A percentile compares a stretch with the other conserved stretches of the same genome.
Evolutionary conservation across 2,113 vertebrate genomes (phyloP).

Genomic region (Calyptommatus sinebrachiatus): DNA sequence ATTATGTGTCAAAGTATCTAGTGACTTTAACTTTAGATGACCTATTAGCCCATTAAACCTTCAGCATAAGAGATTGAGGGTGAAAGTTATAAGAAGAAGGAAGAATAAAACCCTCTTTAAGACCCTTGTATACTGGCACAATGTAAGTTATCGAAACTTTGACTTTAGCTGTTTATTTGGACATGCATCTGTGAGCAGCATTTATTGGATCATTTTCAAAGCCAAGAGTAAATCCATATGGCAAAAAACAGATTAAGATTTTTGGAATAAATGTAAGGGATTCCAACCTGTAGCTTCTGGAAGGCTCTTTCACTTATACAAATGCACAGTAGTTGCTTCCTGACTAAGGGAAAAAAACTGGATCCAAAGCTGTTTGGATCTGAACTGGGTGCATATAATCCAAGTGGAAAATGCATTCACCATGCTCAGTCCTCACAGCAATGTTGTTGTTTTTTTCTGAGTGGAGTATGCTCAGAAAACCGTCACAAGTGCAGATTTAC

Average conservation of each 20-base stretch:
- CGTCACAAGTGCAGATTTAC: no score
- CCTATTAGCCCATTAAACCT: not conserved
- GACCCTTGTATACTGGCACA: conserved; percentile 40
- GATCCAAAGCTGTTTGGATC: not conserved
- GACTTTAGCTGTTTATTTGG: conserved; percentile 56
- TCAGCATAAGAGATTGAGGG: not conserved
- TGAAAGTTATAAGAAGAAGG: not conserved
- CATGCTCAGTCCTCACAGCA: no score
- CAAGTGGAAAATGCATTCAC: no score
- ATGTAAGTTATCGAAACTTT: conserved; percentile 50
- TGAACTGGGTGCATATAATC: no score
- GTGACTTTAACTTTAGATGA: fast-evolving
- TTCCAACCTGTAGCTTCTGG: conserved; percentile 18
- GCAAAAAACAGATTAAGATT: conserved; percentile 11
- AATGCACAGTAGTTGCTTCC: no score
- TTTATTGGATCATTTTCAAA: conserved; percentile 47
- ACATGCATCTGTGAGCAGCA: conserved; percentile 47
- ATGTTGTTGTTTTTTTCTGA: no score
- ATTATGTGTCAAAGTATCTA: not conserved
- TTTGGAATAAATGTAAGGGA: conserved; percentile 37
- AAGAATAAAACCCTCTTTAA: not conserved
- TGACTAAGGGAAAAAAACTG: no score
- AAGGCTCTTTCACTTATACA: conserved; percentile 25
- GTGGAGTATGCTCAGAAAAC: no score
- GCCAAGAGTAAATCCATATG: conserved; percentile 33